A percentile compares a stretch with the other conserved stretches of the same genome.
Evolutionary conservation across 2,888 invertebrate genomes (phyloP).

Genomic region (Acheta domesticus): DNA sequence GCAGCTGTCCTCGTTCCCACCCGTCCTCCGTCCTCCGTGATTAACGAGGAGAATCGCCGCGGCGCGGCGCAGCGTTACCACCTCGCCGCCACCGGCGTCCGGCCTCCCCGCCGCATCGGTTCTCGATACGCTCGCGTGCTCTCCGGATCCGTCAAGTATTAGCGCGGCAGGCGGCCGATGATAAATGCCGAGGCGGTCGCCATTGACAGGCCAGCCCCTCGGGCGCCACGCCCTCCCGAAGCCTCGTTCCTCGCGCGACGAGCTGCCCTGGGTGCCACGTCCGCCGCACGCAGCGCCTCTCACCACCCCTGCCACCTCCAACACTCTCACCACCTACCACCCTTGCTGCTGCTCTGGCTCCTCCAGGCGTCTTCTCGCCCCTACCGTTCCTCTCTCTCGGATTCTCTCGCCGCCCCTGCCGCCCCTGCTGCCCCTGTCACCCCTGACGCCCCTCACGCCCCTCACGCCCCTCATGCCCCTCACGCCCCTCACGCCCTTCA

Average conservation of each 20-base stretch:
- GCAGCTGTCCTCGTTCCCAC: too few relatives aligned
- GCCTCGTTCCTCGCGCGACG: neutral
- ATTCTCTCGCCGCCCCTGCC: neutral
- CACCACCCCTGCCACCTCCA: too few relatives aligned
- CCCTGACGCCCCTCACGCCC: too few relatives aligned
- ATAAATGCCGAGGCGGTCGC: neutral
- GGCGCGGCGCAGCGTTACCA: too few relatives aligned
- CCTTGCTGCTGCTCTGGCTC: too few relatives aligned
- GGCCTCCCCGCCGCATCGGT: neutral
- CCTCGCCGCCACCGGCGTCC: too few relatives aligned
- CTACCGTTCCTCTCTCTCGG: neutral
- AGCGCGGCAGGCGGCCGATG: neutral
- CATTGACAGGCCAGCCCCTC: neutral
- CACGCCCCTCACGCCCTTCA: too few relatives aligned
- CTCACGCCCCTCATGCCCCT: too few relatives aligned
- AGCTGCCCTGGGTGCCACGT: neutral
- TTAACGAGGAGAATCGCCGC: too few relatives aligned
- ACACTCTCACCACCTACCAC: too few relatives aligned
- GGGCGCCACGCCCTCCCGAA: neutral
- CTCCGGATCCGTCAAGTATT: neutral
- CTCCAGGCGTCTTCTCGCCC: neutral
- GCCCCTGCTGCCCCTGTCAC: too few relatives aligned
- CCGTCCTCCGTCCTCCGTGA: too few relatives aligned
- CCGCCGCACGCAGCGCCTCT: neutral
- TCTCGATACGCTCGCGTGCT: neutral